Conservation (phyloP, 2,113 vertebrate species). For the Rhinolophus sinicus region DNA sequence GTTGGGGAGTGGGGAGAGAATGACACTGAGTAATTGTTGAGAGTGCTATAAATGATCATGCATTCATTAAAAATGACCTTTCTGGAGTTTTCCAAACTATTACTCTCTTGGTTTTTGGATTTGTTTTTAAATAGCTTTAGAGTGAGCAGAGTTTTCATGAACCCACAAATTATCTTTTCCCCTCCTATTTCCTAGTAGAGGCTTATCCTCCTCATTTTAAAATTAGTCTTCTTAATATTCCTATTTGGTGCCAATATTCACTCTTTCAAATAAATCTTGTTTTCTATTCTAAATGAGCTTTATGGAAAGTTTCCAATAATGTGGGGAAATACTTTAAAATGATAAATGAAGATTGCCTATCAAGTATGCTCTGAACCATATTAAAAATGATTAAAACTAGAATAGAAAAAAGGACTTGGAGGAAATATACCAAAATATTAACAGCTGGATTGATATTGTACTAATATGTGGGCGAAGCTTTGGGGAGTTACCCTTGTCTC, state of each 20-base stretch:
- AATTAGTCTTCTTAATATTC: conserved; percentile 3
- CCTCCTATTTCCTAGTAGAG: not conserved
- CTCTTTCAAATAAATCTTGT: conserved; percentile 1
- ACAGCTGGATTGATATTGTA: not conserved
- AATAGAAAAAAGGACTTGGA: not conserved
- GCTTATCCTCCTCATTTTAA: not conserved
- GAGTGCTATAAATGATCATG: not conserved
- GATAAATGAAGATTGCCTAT: not conserved
- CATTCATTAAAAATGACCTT: conserved; percentile 16
- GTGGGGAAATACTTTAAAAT: not conserved
- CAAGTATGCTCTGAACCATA: not conserved
- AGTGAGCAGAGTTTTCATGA: conserved; percentile 14
- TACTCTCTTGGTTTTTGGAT: not conserved
- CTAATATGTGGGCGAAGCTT: not conserved
- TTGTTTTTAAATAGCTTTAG: conserved; percentile 40
- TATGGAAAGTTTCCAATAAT: not conserved
- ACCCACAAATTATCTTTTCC: not conserved
- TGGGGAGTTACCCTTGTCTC: not conserved
- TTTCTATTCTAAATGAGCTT: conserved; percentile 11
- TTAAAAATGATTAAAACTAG: conserved; percentile 20
- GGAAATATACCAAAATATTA: not conserved
- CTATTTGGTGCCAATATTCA: not conserved
- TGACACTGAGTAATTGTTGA: not conserved
- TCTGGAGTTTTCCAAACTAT: conserved; percentile 18
- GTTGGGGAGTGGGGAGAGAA: not conserved